Evolutionary conservation across 2,888 invertebrate species (phyloP), one percentile per base, ranked within the genome.

Genomic region (Amblyjoppa proteus): DNA sequence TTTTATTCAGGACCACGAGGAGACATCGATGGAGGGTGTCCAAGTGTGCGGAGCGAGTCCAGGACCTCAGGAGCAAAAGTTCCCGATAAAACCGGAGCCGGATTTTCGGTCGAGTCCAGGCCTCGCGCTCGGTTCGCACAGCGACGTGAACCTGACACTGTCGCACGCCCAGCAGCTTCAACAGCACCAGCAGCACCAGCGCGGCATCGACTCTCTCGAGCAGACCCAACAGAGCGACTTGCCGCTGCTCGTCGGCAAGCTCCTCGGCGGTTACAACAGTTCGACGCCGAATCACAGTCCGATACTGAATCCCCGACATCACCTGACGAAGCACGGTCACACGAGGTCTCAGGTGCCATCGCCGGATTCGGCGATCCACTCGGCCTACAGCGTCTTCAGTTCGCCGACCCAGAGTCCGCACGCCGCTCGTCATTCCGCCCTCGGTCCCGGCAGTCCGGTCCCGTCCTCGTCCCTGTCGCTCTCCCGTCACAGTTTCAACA

Each of bases 291-390:
- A 95, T 90, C 96, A 96, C 90, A 97, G 97, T 51, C 97, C 97
- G 20, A 93, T 94, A 70, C 91, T 94, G 34, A 94, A 94, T 88
- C 94, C 94, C 0, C 91, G 94, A 78, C 94, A 94, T 89, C 94
- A 94, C 89, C 87, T 94, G 71, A 93, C 93, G 69, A 93, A 94
- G 85, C 94, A 94, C 86, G 92, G 94, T 89, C 94, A 94, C 86
- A 92, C 94, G 49, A 91, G 94, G 90, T 94, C 94, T 25, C 94
- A 94, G 90, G 93, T 94, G 58, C 97, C 98, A 83, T 98, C 97
- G 91, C 98, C 98, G 0, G 98, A 98, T 94, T 97, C 97, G 28
- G 98, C 98, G 88, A 97, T 98, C 88, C 98, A 98, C 95, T 98
- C 98, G 91, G 97, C 97, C 92, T 98, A 98, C 91, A 96, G 96